Evolutionary conservation across 2,797 vertebrate genomes (phyloP).

Genomic region (Dendrocincla fuliginosa): DNA sequence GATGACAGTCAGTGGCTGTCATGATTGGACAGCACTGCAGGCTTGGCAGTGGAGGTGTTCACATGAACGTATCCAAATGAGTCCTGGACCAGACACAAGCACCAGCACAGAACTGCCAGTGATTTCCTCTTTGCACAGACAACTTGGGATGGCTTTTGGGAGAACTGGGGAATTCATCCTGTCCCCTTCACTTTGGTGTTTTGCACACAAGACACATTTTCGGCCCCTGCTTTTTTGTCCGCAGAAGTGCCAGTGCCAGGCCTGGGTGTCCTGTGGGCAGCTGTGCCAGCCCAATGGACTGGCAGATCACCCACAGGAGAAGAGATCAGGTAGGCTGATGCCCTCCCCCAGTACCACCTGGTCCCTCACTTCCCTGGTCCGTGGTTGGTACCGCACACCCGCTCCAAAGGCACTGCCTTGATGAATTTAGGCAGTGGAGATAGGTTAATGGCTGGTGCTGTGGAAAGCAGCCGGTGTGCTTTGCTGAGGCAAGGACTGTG

Average conservation of each 20-base stretch:
- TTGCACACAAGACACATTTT: background rate
- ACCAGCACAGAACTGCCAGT: background rate
- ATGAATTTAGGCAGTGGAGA: background rate
- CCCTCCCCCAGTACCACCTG: background rate
- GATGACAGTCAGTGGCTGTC: background rate
- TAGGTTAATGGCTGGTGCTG: background rate
- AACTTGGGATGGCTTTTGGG: background rate
- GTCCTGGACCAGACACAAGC: background rate
- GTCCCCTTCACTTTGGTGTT: background rate
- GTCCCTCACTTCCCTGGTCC: rapidly evolving
- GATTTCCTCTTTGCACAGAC: background rate
- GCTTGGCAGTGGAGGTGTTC: rapidly evolving
- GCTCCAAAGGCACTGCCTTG: background rate
- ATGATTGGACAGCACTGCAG: background rate
- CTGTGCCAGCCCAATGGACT: rapidly evolving
- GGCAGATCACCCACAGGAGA: background rate
- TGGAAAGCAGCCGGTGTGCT: background rate
- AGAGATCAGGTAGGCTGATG: background rate
- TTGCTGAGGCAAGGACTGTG: background rate
- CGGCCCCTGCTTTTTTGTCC: background rate
- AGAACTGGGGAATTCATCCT: background rate
- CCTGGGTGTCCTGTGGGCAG: rapidly evolving
- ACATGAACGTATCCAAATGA: rapidly evolving
- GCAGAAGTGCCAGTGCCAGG: background rate
- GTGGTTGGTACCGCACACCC: background rate